Base-by-base conservation (phyloP, 37 sponge, comb jelly and placozoan genomes). In the Dysidea cf. avara region DNA sequence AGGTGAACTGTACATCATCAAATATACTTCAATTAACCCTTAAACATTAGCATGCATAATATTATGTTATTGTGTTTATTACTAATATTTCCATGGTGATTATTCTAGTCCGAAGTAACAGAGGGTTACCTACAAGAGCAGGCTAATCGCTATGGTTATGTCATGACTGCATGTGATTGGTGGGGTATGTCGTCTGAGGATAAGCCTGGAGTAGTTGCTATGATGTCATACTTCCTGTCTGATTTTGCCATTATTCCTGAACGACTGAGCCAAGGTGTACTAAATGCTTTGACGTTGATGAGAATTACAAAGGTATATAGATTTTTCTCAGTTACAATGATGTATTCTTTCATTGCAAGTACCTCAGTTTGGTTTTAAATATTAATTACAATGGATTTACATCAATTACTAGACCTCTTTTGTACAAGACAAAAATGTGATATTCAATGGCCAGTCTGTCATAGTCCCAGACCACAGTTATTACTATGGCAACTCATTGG, bases 401-500 rank as follows among this genome's bases (percentile, higher is more conserved):
- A 43, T 43, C 7, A 43, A 43, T 43, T 9, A 43, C 9, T 43
- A 43, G 46, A 43, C 46, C 5, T 43, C 46, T 12, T 43, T 43
- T 9, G 9, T 5, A 43, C 46, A 43, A 43, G 46, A 43, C 9
- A 43, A 43, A 18, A 1, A 16, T 28, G 28, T 89, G 11, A 31
- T 36, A 5, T 65, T 89, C 24, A 26, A 63, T 32, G 85, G 81
- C 7, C 62, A 16, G 1, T 26, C 62, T 7, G 57, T 68, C 25
- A 63, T 84, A 34, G 69, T 76, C 54, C 25, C 60, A 14, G 63
- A 61, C 11, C 37, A 58, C 30, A 34, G 63, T 0, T 20, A 71
- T 64, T 89, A 84, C 77, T 89, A 89, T 83, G 90, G 90, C 64
- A 80, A 82, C 84, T 89, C 90, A 12, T 76, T 76, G 36, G 90